These are phyloP conservation scores for Bombylius discolor DNA, from an alignment of 2,888 invertebrate genomes.

Conservation along the genomic window DNA sequence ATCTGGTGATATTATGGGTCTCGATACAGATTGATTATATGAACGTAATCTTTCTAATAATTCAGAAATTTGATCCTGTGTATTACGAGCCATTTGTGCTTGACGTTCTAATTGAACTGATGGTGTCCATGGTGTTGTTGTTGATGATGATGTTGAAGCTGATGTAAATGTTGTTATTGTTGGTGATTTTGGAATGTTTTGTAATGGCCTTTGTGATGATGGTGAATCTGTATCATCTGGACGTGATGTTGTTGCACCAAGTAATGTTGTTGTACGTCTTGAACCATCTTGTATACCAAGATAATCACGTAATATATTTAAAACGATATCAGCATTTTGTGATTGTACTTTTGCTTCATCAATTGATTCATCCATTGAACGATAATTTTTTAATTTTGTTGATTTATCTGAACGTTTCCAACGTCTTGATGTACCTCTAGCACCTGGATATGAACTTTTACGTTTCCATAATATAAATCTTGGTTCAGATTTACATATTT, in stretches of 20 bases:
- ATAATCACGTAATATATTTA: conserved; percentile 25
- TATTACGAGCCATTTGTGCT: background rate
- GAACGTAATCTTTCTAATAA: conserved; percentile 21
- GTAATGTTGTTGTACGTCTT: conserved; percentile 24
- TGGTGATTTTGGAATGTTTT: background rate
- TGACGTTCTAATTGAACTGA: background rate
- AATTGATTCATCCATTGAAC: background rate
- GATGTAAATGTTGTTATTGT: background rate
- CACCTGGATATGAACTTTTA: conserved; percentile 69
- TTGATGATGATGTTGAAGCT: background rate
- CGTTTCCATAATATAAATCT: conserved; percentile 63
- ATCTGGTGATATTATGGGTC: conserved; percentile 36
- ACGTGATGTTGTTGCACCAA: conserved; percentile 26
- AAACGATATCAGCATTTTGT: conserved; percentile 22
- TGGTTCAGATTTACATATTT: conserved; percentile 64
- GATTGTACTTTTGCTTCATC: background rate
- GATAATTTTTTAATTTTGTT: conserved; percentile 14
- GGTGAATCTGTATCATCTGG: conserved; percentile 30
- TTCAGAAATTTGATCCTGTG: background rate
- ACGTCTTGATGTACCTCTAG: conserved; percentile 26
- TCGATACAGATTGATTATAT: conserved; percentile 10
- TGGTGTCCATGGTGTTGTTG: no score
- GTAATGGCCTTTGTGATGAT: conserved; percentile 24
- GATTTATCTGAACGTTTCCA: conserved; percentile 21
- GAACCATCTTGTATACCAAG: conserved; percentile 22